Conservation (phyloP, 2,888 invertebrate species). For the Schizotus pectinicornis region DNA sequence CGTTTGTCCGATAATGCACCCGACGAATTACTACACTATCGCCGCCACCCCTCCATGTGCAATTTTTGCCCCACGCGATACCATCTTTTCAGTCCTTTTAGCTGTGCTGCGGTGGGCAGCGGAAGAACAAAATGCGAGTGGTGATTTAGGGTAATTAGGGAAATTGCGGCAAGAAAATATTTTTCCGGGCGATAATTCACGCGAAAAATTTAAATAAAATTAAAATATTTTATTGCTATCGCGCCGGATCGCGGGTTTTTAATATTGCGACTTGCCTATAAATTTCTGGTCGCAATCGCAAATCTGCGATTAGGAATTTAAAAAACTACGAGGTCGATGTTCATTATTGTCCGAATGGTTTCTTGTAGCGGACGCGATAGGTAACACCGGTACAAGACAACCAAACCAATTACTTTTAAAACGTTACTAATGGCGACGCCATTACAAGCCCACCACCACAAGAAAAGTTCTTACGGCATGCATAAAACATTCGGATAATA, state of each 20-base stretch:
- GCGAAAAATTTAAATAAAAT: slow-evolving; percentile 1
- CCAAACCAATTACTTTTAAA: slow-evolving; percentile 9
- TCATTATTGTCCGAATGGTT: background rate
- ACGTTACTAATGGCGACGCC: slow-evolving; percentile 11
- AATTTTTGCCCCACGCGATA: background rate
- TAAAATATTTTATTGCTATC: slow-evolving; percentile 8
- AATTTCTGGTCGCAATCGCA: background rate
- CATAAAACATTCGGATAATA: slow-evolving; percentile 11
- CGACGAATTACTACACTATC: background rate
- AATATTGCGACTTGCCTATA: slow-evolving; percentile 3
- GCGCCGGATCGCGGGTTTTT: background rate
- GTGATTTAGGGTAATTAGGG: background rate
- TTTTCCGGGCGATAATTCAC: background rate
- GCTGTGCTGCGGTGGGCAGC: no score
- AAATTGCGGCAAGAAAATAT: background rate
- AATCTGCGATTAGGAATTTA: no score
- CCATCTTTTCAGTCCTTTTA: background rate
- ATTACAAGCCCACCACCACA: slow-evolving; percentile 8
- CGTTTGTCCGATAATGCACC: slow-evolving; percentile 14
- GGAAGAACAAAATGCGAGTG: background rate
- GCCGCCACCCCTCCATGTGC: background rate
- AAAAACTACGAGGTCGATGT: background rate
- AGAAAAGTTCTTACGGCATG: slow-evolving; percentile 9
- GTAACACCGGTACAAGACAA: background rate
- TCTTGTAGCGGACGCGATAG: background rate